Base-by-base conservation (phyloP, 2,797 vertebrate species). In the Knipowitschia caucasica region DNA sequence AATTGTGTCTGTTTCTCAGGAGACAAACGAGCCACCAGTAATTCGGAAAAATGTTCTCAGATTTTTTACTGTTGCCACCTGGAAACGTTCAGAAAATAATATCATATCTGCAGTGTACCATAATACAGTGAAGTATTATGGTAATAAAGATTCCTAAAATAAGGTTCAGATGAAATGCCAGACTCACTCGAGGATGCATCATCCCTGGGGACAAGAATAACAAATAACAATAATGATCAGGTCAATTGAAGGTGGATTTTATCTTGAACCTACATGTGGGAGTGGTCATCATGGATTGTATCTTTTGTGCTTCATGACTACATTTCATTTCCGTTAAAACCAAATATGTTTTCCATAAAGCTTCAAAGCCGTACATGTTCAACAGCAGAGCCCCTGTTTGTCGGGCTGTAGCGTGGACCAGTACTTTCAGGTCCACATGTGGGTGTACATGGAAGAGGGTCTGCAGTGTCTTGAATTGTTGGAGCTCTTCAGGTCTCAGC, bases 271-370 rank as follows among this genome's bases (percentile, higher is more conserved):
- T 50, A 68, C 65, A 5, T 34, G 9, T 47, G 9, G 0, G 1
- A 33, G 0, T 2, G 25, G 7, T 5, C 10, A 26, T 49, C 29
- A 0, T 10, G 7, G 18, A 4, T 18, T 42, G 15, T 35, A 63
- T 5, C 26, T 3, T 68, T 6, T 64, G 15, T n/a, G 36, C 52
- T 46, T 53, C 25, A 42, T 56, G 45, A 23, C 3, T 49, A 23
- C 18, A 56, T 0, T 24, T 8, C n/a, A 64, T 53, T 1, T 20
- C 0, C 6, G 2, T 7, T 34, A 69, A 57, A 56, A 44, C 0
- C 26, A 17, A 11, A 17, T 1, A 7, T 2, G 49, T 44, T 8
- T 0, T 6, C 5, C 33, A 8, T 38, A 50, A 20, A 43, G 42
- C 46, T 4, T 33, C 1, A 0, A 18, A n/a, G 1, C 52, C 27